Evolutionary conservation across 2,797 vertebrate species (phyloP).

Genomic region (Molossus alvarezi): DNA sequence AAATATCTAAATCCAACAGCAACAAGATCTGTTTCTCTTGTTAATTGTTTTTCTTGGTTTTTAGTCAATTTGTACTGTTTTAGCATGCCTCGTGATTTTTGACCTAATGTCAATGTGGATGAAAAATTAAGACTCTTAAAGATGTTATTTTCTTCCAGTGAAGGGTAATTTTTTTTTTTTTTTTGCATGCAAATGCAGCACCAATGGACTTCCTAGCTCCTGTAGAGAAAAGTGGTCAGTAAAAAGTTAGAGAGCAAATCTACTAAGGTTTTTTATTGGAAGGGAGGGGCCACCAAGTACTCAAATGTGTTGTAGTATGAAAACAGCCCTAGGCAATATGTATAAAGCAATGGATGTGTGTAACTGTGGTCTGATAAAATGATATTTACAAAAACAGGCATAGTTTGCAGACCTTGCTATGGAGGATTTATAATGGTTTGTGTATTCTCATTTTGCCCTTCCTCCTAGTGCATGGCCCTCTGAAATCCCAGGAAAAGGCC

Average conservation of each 20-base stretch:
- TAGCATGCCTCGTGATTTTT: background rate
- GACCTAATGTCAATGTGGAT: background rate
- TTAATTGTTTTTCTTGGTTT: conserved; percentile 57
- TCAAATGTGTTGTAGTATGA: background rate
- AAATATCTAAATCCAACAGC: conserved; percentile 20
- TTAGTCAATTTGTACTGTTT: background rate
- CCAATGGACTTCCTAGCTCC: background rate
- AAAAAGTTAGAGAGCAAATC: background rate
- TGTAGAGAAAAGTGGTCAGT: background rate
- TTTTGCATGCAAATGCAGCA: background rate
- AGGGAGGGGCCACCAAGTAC: background rate
- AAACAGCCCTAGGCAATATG: background rate
- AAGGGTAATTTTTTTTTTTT: background rate
- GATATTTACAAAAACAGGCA: conserved; percentile 8
- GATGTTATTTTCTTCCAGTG: background rate
- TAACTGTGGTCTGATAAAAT: background rate
- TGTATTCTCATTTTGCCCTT: background rate
- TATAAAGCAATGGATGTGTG: background rate
- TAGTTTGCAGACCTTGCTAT: background rate
- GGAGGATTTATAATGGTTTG: background rate
- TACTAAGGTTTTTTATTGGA: background rate
- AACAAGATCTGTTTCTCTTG: conserved; percentile 13
- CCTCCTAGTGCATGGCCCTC: background rate
- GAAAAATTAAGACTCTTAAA: background rate
- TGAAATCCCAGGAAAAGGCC: background rate